Evolutionary conservation across 2,888 invertebrate genomes (phyloP), one percentile per base, ranked within the genome.

Genomic region (Timandra comae): DNA sequence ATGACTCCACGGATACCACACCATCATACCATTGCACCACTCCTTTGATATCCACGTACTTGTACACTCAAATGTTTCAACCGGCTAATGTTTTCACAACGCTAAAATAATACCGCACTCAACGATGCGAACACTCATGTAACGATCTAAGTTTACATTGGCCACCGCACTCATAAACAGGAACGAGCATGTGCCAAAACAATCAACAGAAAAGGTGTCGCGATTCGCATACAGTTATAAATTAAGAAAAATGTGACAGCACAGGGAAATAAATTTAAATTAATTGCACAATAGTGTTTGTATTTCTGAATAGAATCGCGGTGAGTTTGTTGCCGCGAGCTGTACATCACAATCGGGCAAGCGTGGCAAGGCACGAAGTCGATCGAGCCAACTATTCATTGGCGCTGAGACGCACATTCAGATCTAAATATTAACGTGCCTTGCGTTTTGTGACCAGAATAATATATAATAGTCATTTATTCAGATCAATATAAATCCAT

Each of bases 371-470:
- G 52, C 79, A 74, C 81, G 72, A 73, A 74, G 71, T 63, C 75
- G 73, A 77, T 80, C 80, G 81, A 82, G 84, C 84, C 84, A 85
- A 84, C 79, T 80, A 84, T 85, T 85, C 80, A 82, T 84, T 84
- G 84, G 84, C 84, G 73, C 79, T 79, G 80, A 75, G 71, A 79
- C 74, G 66, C 67, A 74, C 78, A 82, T 81, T 80, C 76, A 78
- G 78, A 67, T 82, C 81, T 84, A 82, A 79, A 82, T 81, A 81
- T 79, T 82, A 79, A 63, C 75, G 63, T 65, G 68, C 63, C 68
- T 68, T 46, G 61, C 68, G 63, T 72, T 74, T 79, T 77, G 69
- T 65, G 68, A 74, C 71, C 46, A 73, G 71, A 77, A 77, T n/a
- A n/a, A n/a, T n/a, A n/a, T n/a, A n/a, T n/a, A n/a, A n/a, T n/a